Conservation (phyloP, 2,113 vertebrate species). For the Puntigrus tetrazona region DNA sequence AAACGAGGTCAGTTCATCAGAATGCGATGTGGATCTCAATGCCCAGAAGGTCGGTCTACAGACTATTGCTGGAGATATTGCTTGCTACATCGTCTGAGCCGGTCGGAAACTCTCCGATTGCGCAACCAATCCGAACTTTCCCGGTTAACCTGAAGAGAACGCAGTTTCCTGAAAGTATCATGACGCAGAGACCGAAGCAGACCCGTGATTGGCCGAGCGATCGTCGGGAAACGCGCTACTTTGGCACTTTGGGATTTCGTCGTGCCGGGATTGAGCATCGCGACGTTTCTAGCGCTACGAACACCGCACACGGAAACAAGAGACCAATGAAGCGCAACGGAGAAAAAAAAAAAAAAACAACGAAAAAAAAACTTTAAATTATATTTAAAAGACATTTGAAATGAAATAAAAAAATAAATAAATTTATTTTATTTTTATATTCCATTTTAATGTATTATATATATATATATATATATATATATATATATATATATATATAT, state of each 20-base stretch:
- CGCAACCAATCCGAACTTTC: constrained; percentile 3
- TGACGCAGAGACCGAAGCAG: neutral
- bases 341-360: too few species aligned
- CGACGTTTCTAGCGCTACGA: neutral
- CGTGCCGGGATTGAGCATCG: too few species aligned
- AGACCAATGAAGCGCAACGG: neutral
- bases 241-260: neutral
- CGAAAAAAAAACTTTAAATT: too few species aligned
- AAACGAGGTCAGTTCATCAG: neutral
- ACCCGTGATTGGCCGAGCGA: neutral
- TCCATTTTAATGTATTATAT: too few species aligned
- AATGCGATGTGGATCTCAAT: constrained; percentile 39
- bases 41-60: constrained; percentile 35
- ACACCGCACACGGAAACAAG: neutral
- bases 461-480: too few species aligned
- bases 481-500: too few species aligned
- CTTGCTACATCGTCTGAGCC: constrained; percentile 59
- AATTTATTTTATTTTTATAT: too few species aligned
- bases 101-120: constrained; percentile 6
- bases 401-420: too few species aligned
- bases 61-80: constrained; percentile 63
- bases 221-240: neutral
- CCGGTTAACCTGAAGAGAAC: constrained; percentile 30
- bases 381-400: too few species aligned
- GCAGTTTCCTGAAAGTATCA: constrained; percentile 32